Conservation (phyloP, 2,113 vertebrate species). For the Triplophysa dalaica region DNA sequence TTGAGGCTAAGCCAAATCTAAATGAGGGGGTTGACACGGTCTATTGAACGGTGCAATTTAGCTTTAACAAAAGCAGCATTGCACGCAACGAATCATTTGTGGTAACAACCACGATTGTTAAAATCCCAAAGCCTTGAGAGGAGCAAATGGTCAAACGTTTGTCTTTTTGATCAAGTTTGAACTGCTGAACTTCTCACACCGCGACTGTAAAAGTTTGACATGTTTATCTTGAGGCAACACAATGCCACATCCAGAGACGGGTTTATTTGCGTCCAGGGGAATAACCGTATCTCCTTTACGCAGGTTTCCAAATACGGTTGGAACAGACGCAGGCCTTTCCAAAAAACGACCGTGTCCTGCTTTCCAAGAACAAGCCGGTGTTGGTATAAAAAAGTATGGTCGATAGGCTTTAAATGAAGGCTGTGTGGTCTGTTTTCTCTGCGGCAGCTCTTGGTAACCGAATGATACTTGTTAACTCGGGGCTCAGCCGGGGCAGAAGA, state of each 20-base stretch:
- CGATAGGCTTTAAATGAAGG: background rate
- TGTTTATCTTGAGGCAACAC: background rate
- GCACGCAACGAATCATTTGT: background rate
- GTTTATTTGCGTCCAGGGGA: background rate
- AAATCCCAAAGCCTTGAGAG: background rate
- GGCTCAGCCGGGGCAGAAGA: background rate
- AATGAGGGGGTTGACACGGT: conserved; percentile 22
- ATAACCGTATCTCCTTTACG: conserved; percentile 16
- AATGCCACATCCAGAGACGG: background rate
- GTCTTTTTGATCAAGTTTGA: background rate
- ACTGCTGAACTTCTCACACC: background rate
- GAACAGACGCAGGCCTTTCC: background rate
- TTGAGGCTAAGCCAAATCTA: conserved; percentile 20
- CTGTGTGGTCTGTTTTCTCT: background rate
- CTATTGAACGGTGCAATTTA: conserved; percentile 27
- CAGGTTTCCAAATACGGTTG: conserved; percentile 1
- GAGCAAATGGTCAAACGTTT: background rate
- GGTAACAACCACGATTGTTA: conserved; percentile 15
- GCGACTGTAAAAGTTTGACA: background rate
- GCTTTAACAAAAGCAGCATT: conserved; percentile 16
- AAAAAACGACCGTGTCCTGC: background rate
- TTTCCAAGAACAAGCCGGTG: background rate
- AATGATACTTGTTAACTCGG: conserved; percentile 9
- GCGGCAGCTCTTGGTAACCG: background rate
- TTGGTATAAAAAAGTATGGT: conserved; percentile 1